Evolutionary conservation across 1,140 invertebrate species (phyloP), one percentile per base, ranked within the genome.

Genomic region (Hormaphis cornu): DNA sequence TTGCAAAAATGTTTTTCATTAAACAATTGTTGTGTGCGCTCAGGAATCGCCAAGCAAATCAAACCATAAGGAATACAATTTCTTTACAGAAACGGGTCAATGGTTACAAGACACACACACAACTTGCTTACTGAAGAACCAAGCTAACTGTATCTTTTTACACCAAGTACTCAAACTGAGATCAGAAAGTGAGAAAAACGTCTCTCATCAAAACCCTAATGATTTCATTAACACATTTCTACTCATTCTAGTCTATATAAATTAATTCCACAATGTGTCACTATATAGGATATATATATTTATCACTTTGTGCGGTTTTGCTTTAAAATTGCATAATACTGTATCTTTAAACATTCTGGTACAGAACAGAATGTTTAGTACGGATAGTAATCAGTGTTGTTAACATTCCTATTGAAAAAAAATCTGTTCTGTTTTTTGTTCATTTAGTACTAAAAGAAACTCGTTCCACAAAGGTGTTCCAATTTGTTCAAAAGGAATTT

Each of bases 71-170:
- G 87, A 91, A 72, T 78, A 93, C 73, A 83, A 87, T 72, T 80
- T 85, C 72, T 73, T 77, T 6, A 82, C 82, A 12, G 81, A 84
- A 28, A 82, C 87, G 53, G 83, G 83, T 69, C 90, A 86, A 84
- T 73, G 85, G 72, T 83, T 86, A 71, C 84, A 86, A 72, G 72
- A 76, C 26, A 89, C 91, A 73, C 84, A 89, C 66, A 91, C 95
- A 79, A 88, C 88, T 76, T 95, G 91, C 79, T 87, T 85, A 70
- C 90, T 96, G 79, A 89, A 93, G 74, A 90, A 92, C 76, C 96
- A 96, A 83, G 90, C 85, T 96, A 73, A 89, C 90, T 72, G 96
- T 94, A 83, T 89, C 91, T 52, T 89, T 93, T 76, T 95, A 91
- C 82, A 85, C 84, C 72, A 90, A 89, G 79, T 90, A 90, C 80